phyloP scores from a whole-genome alignment of 2,797 vertebrate species.

The Spondyliosoma cantharus region DNA sequence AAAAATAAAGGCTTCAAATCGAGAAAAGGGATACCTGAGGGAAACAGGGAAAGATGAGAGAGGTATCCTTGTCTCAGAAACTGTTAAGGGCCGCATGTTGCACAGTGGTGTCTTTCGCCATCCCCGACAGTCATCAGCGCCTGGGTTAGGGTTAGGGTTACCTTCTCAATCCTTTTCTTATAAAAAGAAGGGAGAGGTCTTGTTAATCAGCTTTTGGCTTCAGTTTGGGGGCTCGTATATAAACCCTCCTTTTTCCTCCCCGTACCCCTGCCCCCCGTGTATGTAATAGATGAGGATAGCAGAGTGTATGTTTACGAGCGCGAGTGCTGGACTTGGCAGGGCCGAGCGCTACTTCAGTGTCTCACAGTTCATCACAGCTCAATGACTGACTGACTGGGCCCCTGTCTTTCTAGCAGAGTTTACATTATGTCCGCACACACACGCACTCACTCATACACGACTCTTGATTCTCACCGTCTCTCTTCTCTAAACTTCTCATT shows the following conservation, averaged over 20 bases:
- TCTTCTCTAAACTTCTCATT: slow-evolving; percentile 41
- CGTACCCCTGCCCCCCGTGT: slow-evolving; percentile 42
- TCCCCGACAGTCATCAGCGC: slow-evolving; percentile 30
- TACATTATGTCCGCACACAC: slow-evolving; percentile 56
- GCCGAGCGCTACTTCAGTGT: slow-evolving; percentile 67
- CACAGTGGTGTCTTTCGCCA: slow-evolving; percentile 43
- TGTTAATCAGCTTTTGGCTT: slow-evolving; percentile 67
- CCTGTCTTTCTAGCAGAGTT: slow-evolving; percentile 60
- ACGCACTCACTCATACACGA: slow-evolving; percentile 28
- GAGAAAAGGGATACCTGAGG: slow-evolving; percentile 23
- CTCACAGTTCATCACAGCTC: slow-evolving; percentile 77
- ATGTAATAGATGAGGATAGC: slow-evolving; percentile 77
- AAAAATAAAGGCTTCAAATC: slow-evolving; percentile 6
- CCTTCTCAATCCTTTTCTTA: slow-evolving; percentile 49
- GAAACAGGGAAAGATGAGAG: not conserved
- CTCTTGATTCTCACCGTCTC: slow-evolving; percentile 24
- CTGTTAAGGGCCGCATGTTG: slow-evolving; percentile 19
- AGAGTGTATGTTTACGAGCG: slow-evolving; percentile 75
- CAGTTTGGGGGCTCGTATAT: slow-evolving; percentile 52
- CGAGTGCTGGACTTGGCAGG: slow-evolving; percentile 72
- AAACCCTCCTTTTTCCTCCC: slow-evolving; percentile 39
- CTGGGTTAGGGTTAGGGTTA: too few relatives aligned
- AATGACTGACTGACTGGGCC: slow-evolving; percentile 70
- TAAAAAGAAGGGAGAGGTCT: slow-evolving; percentile 52
- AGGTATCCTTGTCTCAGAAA: slow-evolving; percentile 37